Evolutionary conservation across 2,113 vertebrate genomes (phyloP).

Genomic region (Genyomyrus donnyi): DNA sequence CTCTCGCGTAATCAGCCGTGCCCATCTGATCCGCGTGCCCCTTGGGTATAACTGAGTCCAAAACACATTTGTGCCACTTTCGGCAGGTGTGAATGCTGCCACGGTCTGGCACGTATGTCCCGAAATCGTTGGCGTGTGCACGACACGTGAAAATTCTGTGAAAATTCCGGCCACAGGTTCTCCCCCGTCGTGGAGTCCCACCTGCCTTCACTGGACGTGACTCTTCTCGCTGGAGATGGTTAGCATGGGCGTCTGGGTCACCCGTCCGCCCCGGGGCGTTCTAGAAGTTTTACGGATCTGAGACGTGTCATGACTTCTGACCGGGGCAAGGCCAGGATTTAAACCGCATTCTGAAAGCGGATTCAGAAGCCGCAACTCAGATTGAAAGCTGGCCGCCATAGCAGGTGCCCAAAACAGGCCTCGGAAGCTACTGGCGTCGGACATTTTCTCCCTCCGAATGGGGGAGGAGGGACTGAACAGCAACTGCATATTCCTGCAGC

Average conservation of each 20-base stretch:
- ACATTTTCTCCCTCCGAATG: background rate
- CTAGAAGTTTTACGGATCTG: background rate
- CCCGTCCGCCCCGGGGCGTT: background rate
- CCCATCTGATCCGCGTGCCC: background rate
- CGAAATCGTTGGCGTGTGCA: background rate
- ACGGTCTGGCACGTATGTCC: background rate
- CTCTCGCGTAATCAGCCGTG: background rate
- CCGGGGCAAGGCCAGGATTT: background rate
- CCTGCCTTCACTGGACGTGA: background rate
- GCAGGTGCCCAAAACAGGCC: background rate
- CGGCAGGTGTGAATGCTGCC: background rate
- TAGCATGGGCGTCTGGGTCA: background rate
- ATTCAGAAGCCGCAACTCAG: background rate
- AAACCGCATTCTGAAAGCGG: background rate
- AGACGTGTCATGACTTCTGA: background rate
- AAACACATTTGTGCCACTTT: background rate
- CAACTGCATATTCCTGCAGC: background rate
- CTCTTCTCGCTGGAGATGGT: background rate
- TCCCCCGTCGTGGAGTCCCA: background rate
- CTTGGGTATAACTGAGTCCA: background rate
- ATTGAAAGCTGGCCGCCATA: background rate
- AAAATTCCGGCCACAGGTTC: background rate
- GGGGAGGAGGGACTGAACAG: background rate
- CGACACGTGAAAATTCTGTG: background rate
- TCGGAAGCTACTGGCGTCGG: background rate